Percentiles rank a stretch among this genome's conserved stretches.
These are phyloP conservation scores for Caenorhabditis doughertyi DNA, from an alignment of 2,888 invertebrate species.

Conservation along the genomic window DNA sequence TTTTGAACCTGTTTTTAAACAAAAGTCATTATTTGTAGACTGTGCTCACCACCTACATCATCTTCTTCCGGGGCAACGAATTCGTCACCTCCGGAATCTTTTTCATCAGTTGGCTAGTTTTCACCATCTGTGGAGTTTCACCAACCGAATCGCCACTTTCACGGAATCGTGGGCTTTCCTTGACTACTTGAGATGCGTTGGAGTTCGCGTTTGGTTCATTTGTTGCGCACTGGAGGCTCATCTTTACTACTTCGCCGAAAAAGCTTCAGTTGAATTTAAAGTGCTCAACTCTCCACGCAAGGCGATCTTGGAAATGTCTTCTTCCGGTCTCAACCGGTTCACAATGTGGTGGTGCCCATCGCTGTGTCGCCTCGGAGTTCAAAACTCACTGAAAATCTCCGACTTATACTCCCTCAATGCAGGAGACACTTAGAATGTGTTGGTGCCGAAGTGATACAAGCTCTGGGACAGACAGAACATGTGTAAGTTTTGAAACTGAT, in stretches of 20 bases:
- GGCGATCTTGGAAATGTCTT: slow-evolving; percentile 91
- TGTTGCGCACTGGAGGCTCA: slow-evolving; percentile 70
- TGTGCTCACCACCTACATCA: slow-evolving; percentile 85
- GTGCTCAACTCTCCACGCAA: slow-evolving; percentile 83
- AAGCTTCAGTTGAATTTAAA: slow-evolving; percentile 69
- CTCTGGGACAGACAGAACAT: slow-evolving; percentile 77
- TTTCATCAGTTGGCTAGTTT: slow-evolving; percentile 93
- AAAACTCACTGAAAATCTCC: slow-evolving; percentile 78
- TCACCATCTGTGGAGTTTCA: slow-evolving; percentile 87
- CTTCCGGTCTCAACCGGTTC: slow-evolving; percentile 91
- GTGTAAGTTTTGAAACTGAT: neutral
- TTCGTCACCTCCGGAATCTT: slow-evolving; percentile 91
- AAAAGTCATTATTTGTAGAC: slow-evolving; percentile 66
- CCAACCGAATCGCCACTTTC: slow-evolving; percentile 54
- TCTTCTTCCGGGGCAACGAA: slow-evolving; percentile 91
- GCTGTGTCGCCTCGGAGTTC: slow-evolving; percentile 77
- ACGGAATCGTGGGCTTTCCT: slow-evolving; percentile 35
- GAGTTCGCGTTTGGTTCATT: slow-evolving; percentile 77
- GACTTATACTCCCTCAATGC: slow-evolving; percentile 79
- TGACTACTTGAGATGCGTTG: slow-evolving; percentile 53
- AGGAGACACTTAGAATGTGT: slow-evolving; percentile 75
- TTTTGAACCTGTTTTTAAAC: neutral
- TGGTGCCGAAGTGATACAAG: slow-evolving; percentile 79
- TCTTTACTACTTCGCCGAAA: slow-evolving; percentile 78
- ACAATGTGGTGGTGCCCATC: slow-evolving; percentile 92